These are phyloP conservation scores for Hyles lineata DNA, from an alignment of 2,888 invertebrate species.

Conservation along the genomic window DNA sequence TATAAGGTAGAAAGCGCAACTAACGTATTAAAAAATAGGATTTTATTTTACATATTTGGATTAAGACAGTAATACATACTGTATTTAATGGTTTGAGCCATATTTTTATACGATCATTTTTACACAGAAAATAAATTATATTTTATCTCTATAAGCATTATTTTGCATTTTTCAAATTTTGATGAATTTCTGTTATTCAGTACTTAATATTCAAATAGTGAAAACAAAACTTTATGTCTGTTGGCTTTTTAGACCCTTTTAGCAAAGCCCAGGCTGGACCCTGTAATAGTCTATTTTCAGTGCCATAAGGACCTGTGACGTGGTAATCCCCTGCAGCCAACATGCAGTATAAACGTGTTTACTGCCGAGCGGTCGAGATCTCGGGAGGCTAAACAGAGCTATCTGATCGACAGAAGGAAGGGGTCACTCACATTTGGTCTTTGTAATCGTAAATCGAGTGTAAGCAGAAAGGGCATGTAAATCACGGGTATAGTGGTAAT, in stretches of 20 bases:
- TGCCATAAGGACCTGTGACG: not conserved
- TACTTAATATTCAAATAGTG: no score
- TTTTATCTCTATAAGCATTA: no score
- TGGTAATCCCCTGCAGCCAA: slow-evolving; percentile 14
- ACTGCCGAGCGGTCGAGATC: slow-evolving; percentile 20
- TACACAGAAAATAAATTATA: no score
- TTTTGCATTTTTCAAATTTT: no score
- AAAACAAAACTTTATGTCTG: no score
- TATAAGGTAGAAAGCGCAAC: no score
- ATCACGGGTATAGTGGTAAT: not conserved
- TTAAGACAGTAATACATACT: no score
- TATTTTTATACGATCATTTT: no score
- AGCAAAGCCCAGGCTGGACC: not conserved
- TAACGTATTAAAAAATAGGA: no score
- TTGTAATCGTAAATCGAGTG: not conserved
- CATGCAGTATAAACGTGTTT: slow-evolving; percentile 21
- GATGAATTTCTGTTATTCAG: no score
- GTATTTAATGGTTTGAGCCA: no score
- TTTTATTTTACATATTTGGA: no score
- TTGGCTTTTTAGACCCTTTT: not conserved
- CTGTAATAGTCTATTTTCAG: slow-evolving; percentile 7
- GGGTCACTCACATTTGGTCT: slow-evolving; percentile 12
- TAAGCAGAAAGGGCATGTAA: not conserved
- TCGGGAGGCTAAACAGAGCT: slow-evolving; percentile 27
- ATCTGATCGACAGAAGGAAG: slow-evolving; percentile 21